phyloP scores from a whole-genome alignment of 2,113 vertebrate genomes.

The Oenanthe melanoleuca region DNA sequence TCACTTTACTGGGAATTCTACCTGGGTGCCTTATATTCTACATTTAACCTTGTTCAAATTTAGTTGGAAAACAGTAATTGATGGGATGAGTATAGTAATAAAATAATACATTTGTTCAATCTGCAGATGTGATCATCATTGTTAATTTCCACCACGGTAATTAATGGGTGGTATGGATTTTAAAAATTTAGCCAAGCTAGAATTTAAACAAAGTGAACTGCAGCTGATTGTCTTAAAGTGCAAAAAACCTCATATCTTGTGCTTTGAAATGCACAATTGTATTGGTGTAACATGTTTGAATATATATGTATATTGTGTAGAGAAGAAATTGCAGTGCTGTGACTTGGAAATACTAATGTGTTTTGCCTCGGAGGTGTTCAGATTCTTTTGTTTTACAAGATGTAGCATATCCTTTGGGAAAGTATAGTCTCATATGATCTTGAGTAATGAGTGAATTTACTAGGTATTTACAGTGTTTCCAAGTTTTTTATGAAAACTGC shows the following conservation, averaged over 20 bases:
- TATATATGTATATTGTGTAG: background rate
- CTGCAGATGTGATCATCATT: background rate
- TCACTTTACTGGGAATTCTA: background rate
- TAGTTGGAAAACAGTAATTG: background rate
- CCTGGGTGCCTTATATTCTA: background rate
- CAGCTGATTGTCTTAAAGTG: background rate
- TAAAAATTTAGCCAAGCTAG: background rate
- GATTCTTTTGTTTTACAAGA: background rate
- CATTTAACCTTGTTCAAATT: background rate
- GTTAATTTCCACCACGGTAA: background rate
- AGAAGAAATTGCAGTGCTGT: background rate
- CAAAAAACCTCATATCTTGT: background rate
- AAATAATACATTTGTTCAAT: background rate
- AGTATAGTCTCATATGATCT: background rate
- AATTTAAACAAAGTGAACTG: background rate
- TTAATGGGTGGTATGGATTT: background rate
- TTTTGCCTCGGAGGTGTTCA: background rate
- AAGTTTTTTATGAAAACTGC: background rate
- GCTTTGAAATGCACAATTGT: background rate
- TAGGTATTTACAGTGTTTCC: background rate
- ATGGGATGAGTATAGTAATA: background rate
- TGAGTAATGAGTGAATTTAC: background rate
- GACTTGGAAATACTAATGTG: background rate
- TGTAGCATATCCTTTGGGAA: background rate
- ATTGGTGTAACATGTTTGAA: background rate